Conservation (phyloP, 2,113 vertebrate genomes). For the Hemibates koningsi region DNA sequence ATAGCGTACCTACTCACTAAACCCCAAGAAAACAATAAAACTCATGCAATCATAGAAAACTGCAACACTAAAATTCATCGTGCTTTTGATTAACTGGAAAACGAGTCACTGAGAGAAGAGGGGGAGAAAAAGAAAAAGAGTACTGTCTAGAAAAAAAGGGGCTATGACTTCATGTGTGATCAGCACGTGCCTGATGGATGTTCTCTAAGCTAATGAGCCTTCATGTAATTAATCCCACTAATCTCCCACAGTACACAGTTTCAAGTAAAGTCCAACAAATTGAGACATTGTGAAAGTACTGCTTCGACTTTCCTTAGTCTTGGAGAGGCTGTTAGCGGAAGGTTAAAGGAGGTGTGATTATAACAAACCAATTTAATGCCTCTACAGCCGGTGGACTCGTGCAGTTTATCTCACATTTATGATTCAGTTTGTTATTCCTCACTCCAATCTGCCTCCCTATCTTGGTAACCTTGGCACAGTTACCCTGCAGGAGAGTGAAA, state of each 20-base stretch:
- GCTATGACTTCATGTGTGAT: background rate
- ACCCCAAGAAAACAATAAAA: background rate
- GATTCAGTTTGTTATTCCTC: conserved; percentile 57
- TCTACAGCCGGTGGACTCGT: background rate
- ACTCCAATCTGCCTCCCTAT: background rate
- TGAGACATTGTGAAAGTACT: background rate
- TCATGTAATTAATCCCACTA: conserved; percentile 24
- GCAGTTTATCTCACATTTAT: conserved; percentile 31
- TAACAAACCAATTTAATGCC: conserved; percentile 32
- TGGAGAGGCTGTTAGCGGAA: background rate
- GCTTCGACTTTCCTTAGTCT: background rate
- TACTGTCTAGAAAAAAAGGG: background rate
- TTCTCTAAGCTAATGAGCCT: conserved; percentile 12
- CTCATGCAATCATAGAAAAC: background rate
- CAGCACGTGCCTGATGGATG: background rate
- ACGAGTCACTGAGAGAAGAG: background rate
- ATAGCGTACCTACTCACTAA: background rate
- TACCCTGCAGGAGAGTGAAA: background rate
- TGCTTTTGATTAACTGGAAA: background rate
- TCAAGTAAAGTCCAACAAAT: background rate
- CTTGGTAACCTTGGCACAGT: conserved; percentile 47
- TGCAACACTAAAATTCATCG: background rate
- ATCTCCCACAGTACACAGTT: conserved; percentile 14
- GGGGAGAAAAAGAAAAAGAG: background rate
- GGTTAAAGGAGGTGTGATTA: conserved; percentile 8